Conservation (phyloP, 2,797 vertebrate species). For the Leucoraja ocellata region DNA sequence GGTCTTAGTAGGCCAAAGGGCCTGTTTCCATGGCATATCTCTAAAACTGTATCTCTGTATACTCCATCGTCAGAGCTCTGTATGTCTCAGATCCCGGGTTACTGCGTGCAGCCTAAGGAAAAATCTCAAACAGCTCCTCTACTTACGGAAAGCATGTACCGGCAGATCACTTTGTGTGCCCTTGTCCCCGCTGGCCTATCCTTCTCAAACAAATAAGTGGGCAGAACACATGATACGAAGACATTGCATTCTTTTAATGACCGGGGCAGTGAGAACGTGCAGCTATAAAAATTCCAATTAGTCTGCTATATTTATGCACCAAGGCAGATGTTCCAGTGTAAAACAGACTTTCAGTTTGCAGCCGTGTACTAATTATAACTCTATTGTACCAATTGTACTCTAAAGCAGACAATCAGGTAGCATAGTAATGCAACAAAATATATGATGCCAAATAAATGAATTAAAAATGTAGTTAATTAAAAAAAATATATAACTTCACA, state of each 20-base stretch:
- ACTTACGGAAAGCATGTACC: not conserved
- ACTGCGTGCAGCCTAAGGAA: not conserved
- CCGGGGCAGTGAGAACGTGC: not conserved
- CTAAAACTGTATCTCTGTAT: not conserved
- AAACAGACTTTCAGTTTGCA: not conserved
- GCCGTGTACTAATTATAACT: not conserved
- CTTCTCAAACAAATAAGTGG: conserved; percentile 29
- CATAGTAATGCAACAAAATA: not conserved
- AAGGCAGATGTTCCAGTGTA: not conserved
- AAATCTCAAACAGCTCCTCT: not conserved
- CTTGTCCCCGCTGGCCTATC: not conserved
- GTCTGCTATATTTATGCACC: conserved; percentile 12
- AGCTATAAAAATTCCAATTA: conserved; percentile 33
- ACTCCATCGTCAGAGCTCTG: not conserved
- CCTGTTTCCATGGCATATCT: no score
- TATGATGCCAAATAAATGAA: not conserved
- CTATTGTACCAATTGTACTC: not conserved
- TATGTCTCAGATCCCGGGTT: not conserved
- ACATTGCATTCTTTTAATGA: conserved; percentile 27
- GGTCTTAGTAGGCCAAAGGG: no score
- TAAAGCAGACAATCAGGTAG: not conserved
- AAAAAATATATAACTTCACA: not conserved
- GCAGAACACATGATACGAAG: conserved; percentile 14
- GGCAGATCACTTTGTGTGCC: conserved; percentile 14
- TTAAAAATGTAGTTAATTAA: not conserved